Conservation (phyloP, 2,113 vertebrate genomes). For the Xiphophorus couchianus region DNA sequence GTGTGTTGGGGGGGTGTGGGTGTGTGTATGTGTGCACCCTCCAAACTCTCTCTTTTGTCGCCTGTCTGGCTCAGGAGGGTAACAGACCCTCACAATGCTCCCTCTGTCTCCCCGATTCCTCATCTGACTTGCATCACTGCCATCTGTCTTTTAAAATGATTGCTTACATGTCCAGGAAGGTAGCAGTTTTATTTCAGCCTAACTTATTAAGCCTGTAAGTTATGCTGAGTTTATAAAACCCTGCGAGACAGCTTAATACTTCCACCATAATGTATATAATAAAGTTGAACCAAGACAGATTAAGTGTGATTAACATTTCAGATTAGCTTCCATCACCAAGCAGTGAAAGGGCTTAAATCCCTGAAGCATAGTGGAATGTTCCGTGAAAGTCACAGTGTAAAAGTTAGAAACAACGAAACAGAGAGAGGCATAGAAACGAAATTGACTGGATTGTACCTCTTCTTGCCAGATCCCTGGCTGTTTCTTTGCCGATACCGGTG, state of each 20-base stretch:
- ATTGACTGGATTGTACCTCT: constrained; percentile 70
- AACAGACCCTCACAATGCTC: constrained; percentile 62
- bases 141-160: constrained; percentile 22
- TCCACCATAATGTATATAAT: neutral
- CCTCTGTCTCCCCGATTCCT: constrained; percentile 60
- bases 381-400: neutral
- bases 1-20: neutral
- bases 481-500: constrained; percentile 83
- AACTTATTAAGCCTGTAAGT: neutral
- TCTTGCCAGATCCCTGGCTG: constrained; percentile 77
- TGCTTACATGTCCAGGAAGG: constrained; percentile 16
- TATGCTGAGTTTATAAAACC: neutral
- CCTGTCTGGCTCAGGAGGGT: constrained; percentile 51
- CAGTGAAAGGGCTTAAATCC: constrained; percentile 23
- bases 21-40: constrained; percentile 16
- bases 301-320: constrained; percentile 23
- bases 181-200: neutral
- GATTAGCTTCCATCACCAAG: constrained; percentile 34
- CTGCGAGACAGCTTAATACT: neutral
- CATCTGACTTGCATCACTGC: constrained; percentile 46
- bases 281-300: constrained; percentile 15
- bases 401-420: neutral
- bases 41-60: constrained; percentile 57
- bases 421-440: neutral
- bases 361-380: constrained; percentile 17